Evolutionary conservation across 2,113 vertebrate genomes (phyloP), one percentile per base, ranked within the genome.

Genomic region (Solea solea): DNA sequence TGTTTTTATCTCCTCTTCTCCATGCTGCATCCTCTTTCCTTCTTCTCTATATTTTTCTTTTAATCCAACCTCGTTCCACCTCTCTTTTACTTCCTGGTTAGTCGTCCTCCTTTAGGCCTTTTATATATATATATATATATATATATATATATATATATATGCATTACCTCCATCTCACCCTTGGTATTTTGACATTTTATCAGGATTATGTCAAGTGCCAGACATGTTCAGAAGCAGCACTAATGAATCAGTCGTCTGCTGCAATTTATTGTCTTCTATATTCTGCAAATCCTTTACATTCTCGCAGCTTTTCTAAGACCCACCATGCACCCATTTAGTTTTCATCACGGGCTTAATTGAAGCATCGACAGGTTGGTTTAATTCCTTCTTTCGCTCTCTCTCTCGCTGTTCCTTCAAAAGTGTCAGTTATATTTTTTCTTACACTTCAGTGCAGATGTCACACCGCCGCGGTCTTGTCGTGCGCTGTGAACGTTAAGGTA

Each of bases 261-360:
- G 5, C 9, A 15, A 49, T 64, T 53, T 15, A 9, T 40, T n/a
- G 55, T 55, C 51, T 65, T 42, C 11, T 4, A 8, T 34, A 34
- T 63, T 64, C 73, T 44, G 66, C 14, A 73, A 73, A 86, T 53
- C 62, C 5, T 49, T 15, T 52, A 4, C 25, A 25, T 59, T 42
- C 45, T 62, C 60, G n/a, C 64, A 48, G 39, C 57, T 82, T 61
- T 74, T 74, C 68, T 15, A 41, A 74, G 80, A 66, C 74, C 75
- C 53, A 69, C 75, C 74, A 74, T 57, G 63, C 34, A 84, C 72
- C 80, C 72, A 48, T 14, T 48, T 14, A 48, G 40, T 82, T 83
- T 74, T 78, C 64, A n/a, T 83, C 83, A 71, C 85, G 64, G 82
- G 66, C 78, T 76, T 89, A 89, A 91, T 86, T 86, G 72, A 73